Base-by-base conservation (phyloP, 2,888 invertebrate species). In the Idaea aversata region DNA sequence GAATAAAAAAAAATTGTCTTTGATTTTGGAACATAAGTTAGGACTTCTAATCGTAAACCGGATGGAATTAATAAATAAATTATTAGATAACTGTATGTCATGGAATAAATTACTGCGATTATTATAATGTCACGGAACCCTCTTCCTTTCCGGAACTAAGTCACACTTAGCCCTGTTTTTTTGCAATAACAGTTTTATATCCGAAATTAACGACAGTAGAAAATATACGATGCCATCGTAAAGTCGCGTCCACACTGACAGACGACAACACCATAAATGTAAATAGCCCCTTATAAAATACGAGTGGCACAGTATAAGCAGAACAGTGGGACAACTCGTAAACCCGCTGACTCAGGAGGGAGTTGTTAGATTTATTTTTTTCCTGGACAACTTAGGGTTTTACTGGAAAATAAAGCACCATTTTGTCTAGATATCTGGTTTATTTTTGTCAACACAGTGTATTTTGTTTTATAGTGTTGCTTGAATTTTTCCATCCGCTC, bases 131-230 rank as follows among this genome's bases (percentile, higher is more conserved):
- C 47, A 47, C 47, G 10, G 47, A 47, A 47, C 47, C 47, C 6
- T 47, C 47, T 6, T 47, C 47, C 10, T 47, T 47, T 10, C 4
- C 47, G 47, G 47, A 47, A 47, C 47, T 6, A 47, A 47, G 13
- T 47, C 47, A 6, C 4, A 47, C 47, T 47, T 47, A 5, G 13
- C 10, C 47, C 3, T 47, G 47, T 47, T 47, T 47, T 47, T 47
- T 47, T 47, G 13, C 47, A 47, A 47, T 47, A 47, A 47, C 47
- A 47, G 47, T 47, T 47, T 47, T 47, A 47, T 47, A 7, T 47
- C 47, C 47, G 47, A 47, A 47, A 47, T 47, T 47, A 47, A 47
- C 47, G 47, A 47, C 47, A 47, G 47, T 47, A 47, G 47, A 47
- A 47, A 47, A 47, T 47, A 47, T 47, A 47, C 47, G 47, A 10